Percentiles rank a stretch among this genome's conserved stretches.
Evolutionary conservation across 1,140 invertebrate species (phyloP).

Genomic region (Armadillidium nasatum): DNA sequence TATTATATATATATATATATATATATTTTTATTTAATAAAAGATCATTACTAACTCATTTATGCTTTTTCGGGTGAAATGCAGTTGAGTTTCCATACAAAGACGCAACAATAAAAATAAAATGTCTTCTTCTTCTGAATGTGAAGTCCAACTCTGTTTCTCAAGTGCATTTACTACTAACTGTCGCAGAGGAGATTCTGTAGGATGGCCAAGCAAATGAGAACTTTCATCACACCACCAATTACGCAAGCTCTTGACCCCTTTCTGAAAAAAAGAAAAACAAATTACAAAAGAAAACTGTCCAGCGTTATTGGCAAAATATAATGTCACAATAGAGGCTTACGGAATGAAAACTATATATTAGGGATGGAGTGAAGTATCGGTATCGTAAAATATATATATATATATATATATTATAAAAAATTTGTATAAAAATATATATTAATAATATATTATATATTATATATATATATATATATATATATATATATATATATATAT

Average conservation of each 20-base stretch:
- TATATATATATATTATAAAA: no score
- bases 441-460: no score
- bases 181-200: not conserved
- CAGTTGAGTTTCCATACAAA: not conserved
- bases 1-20: slow-evolving; percentile 2
- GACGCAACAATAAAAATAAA: not conserved
- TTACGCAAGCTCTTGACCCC: not conserved
- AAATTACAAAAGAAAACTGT: no score
- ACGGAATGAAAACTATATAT: no score
- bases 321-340: no score
- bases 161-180: not conserved
- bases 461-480: no score
- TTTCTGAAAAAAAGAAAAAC: not conserved
- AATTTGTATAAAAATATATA: no score
- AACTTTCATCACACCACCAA: slow-evolving; percentile 1
- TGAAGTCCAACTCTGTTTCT: not conserved
- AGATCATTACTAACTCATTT: not conserved
- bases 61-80: not conserved
- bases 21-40: not conserved
- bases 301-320: no score
- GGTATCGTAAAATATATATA: no score
- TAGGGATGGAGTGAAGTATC: no score
- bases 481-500: no score
- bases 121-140: slow-evolving; percentile 4
- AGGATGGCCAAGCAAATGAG: not conserved